Base-by-base conservation (phyloP, 92 coral and sea anemone genomes). In the Porites cylindrica region DNA sequence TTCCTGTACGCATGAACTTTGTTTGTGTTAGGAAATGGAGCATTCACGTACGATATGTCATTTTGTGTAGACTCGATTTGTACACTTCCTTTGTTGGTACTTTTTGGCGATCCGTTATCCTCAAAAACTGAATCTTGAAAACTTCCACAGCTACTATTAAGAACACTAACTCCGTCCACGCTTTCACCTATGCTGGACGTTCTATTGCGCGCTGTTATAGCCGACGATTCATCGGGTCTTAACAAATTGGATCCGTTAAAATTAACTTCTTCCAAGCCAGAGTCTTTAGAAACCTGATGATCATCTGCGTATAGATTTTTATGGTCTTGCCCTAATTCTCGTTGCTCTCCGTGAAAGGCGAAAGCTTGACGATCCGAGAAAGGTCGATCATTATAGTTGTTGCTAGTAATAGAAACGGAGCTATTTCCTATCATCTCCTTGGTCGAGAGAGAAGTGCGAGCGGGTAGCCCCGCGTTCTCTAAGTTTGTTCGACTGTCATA, bases 231-330 rank as follows among this genome's bases (percentile, higher is more conserved):
- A 59, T 29, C 8, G 1, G 73, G 69, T 60, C 64, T 83, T 38
- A 72, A 61, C 16, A 19, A 50, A 74, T 52, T 51, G 47, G 64
- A 23, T 6, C 59, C 26, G 7, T 52, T 32, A 4, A 50, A 19
- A 54, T 70, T 70, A 8, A 52, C 14, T 2, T 73, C 80, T 20
- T 66, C 89, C 51, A 1, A 77, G 51, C 83, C 83, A 14, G 89
- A 85, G 20, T 85, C 89, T 16, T 66, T 67, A 17, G 87, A 61
- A 43, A 47, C 73, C 56, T 72, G 80, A 23, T 21, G 70, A 16
- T 72, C 64, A 13, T 10, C 21, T 21, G 53, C 52, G 58, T 29
- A 8, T 13, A 58, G 12, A 70, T 24, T 82, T 82, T 72, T 24
- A 54, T 4, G 8, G 43, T 29, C 29, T 64, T 32, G 17, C 52